phyloP scores from a whole-genome alignment of 2,888 invertebrate species.

The Mantis religiosa region DNA sequence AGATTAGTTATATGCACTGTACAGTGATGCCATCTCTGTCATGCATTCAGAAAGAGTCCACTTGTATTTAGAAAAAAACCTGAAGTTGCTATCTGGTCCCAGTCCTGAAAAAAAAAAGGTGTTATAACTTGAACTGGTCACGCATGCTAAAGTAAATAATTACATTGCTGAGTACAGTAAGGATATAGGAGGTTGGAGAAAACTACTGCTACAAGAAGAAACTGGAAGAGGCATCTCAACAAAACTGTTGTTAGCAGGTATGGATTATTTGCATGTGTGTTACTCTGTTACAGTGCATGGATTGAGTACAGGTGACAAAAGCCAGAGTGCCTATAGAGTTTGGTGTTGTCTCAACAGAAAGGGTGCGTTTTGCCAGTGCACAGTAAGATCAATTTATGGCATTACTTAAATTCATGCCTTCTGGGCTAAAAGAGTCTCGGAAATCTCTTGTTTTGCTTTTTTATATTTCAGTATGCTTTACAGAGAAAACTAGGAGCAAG shows the following conservation, averaged over 20 bases:
- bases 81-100: too few relatives aligned
- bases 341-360: background rate
- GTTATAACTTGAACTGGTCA: too few relatives aligned
- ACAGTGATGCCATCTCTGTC: too few relatives aligned
- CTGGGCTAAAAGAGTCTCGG: background rate
- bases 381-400: background rate
- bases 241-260: background rate
- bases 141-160: background rate
- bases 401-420: background rate
- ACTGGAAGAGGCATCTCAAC: background rate
- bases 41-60: too few relatives aligned
- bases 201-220: background rate
- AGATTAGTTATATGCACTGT: too few relatives aligned
- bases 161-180: background rate
- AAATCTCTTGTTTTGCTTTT: background rate
- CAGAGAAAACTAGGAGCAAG: background rate
- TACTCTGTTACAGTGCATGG: background rate
- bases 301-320: background rate
- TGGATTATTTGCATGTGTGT: background rate
- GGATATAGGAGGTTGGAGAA: background rate
- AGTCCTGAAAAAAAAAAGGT: too few relatives aligned
- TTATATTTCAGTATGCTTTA: background rate
- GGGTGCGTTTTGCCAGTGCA: background rate
- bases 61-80: too few relatives aligned
- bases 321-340: background rate